Evolutionary conservation across 2,113 vertebrate genomes (phyloP).

Genomic region (Rhipidura dahli): DNA sequence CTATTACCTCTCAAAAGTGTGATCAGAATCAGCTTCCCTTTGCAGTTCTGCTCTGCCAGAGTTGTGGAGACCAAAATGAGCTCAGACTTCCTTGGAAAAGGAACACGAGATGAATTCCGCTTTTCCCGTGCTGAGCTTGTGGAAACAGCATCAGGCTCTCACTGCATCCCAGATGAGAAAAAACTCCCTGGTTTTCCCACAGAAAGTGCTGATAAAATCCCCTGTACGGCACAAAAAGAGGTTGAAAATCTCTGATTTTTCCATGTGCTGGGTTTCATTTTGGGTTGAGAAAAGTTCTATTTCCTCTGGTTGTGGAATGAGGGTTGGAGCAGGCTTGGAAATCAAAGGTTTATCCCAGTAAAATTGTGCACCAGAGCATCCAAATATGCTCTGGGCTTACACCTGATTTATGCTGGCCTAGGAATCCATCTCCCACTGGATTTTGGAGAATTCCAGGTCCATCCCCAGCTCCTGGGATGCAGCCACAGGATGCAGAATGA

Average conservation of each 20-base stretch:
- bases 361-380: background rate
- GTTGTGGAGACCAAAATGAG: background rate
- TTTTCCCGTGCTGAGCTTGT: background rate
- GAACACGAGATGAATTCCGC: background rate
- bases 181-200: background rate
- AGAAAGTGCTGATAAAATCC: background rate
- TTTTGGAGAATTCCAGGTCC: background rate
- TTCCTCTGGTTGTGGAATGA: background rate
- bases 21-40: background rate
- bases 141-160: background rate
- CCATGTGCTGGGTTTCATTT: background rate
- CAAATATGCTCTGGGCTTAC: background rate
- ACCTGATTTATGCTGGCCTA: rapidly evolving
- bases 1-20: background rate
- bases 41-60: background rate
- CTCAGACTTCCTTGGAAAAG: background rate
- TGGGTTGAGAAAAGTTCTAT: background rate
- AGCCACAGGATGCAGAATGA: background rate
- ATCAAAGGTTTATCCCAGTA: background rate
- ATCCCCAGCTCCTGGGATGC: background rate
- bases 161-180: background rate
- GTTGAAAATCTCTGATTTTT: background rate
- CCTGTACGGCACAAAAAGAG: background rate
- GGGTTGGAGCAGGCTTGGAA: background rate
- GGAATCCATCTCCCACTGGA: background rate